Evolutionary conservation across 2,888 invertebrate species (phyloP), one percentile per base, ranked within the genome.

Genomic region (Micoletzkya japonica): DNA sequence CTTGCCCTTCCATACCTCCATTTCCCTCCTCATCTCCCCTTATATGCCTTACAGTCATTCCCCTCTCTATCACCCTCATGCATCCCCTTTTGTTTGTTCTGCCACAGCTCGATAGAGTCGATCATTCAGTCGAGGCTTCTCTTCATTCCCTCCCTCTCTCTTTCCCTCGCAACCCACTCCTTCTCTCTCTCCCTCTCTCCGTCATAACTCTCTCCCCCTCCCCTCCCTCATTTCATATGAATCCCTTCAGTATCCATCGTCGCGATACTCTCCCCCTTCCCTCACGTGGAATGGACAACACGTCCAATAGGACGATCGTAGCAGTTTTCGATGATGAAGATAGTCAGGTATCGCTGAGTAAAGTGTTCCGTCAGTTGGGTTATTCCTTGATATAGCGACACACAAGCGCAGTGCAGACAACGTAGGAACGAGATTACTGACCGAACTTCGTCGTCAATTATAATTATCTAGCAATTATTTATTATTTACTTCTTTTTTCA

Each of bases 181-280:
- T 7, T 4, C 26, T 57, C 57, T 57, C 32, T 32, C 32, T 26
- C 57, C 30, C 32, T n/a, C 30, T 57, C 57, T 32, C 32, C 30
- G 7, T 57, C 57, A 10, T 67, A 2, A 7, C 59, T 26, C 50
- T 58, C 50, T 60, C 37, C 30, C 30, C 60, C 36, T 69, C 30
- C 59, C 28, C 37, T 28, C 39, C 37, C 17, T 28, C n/a, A 44
- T 58, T n/a, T 24, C 7, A n/a, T 34, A 37, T 58, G n/a, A 49
- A 34, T 39, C 32, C n/a, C 37, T 59, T 37, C 7, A n/a, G 24
- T n/a, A 14, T 37, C 49, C 44, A 7, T 7, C 54, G 50, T 10
- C 36, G 20, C 56, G n/a, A 52, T 34, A 54, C 56, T 30, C 34
- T 54, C 54, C 66, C 32, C 26, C 37, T 36, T 20, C 32, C 50